phyloP scores from a whole-genome alignment of 2,797 vertebrate genomes.

The Argya squamiceps region DNA sequence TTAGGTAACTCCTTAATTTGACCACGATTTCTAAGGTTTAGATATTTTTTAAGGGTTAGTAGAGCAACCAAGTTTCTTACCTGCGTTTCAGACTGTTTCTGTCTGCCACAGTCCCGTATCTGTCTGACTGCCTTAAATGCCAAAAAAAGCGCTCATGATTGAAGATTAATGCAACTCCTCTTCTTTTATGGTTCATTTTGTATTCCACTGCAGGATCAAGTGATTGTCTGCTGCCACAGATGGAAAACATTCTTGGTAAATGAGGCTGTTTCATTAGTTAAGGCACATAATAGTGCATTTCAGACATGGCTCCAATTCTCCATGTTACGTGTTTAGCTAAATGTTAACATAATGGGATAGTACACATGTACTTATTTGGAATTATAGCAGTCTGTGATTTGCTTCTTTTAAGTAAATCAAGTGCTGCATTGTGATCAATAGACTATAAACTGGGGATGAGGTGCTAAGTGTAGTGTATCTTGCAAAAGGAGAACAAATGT shows the following conservation, averaged over 20 bases:
- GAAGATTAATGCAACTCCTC: slow-evolving; percentile 92
- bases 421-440: neutral
- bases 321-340: neutral
- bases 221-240: slow-evolving; percentile 42
- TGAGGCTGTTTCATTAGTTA: neutral
- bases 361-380: neutral
- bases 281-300: neutral
- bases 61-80: slow-evolving; percentile 64
- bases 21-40: neutral
- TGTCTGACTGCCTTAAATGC: slow-evolving; percentile 74
- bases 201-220: slow-evolving; percentile 86
- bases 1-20: neutral
- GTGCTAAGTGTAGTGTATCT: neutral
- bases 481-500: neutral
- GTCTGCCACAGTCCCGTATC: slow-evolving; percentile 86
- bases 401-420: neutral
- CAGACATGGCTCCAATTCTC: neutral
- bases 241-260: neutral
- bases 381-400: neutral
- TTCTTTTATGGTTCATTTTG: slow-evolving; percentile 84
- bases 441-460: neutral
- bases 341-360: neutral
- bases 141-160: slow-evolving; percentile 92
- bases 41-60: neutral
- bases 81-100: slow-evolving; percentile 79